phyloP scores from a whole-genome alignment of 2,797 vertebrate species.

The Acestrorhynchus altus region DNA sequence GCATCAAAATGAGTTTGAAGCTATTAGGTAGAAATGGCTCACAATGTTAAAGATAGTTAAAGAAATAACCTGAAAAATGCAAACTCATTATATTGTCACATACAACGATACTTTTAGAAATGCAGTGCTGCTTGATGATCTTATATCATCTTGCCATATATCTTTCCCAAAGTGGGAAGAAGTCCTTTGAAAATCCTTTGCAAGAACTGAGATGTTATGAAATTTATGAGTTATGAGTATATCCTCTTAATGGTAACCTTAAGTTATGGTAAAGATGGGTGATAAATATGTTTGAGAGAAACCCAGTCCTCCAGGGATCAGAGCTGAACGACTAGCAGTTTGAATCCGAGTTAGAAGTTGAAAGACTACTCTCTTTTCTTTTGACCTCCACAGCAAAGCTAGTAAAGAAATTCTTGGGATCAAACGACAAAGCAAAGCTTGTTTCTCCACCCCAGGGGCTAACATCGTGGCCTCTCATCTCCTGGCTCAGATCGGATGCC shows the following conservation, averaged over 20 bases:
- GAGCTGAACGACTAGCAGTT: background rate
- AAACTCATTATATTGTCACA: no score
- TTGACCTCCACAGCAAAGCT: slow-evolving; percentile 3
- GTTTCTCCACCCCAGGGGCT: slow-evolving; percentile 23
- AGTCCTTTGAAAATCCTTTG: no score
- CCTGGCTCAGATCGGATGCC: background rate
- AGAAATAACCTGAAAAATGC: no score
- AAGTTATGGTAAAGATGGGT: background rate
- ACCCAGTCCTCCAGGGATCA: slow-evolving; percentile 1
- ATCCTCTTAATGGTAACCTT: background rate
- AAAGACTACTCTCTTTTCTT: slow-evolving; percentile 1
- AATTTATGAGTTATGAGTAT: no score
- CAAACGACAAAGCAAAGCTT: slow-evolving; percentile 18
- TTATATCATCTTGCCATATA: no score
- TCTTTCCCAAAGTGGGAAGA: no score
- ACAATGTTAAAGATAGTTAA: no score
- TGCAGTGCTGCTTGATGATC: no score
- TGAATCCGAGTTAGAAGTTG: background rate
- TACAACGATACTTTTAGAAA: no score
- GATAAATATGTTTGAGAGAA: background rate
- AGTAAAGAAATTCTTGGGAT: slow-evolving; percentile 18
- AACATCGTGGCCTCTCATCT: slow-evolving; percentile 20
- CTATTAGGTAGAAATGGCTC: no score
- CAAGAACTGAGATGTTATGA: no score
- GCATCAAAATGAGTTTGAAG: no score